A percentile compares a stretch with the other conserved stretches of the same genome.
Conservation (phyloP, 2,888 invertebrate genomes). For the Hecatera dysodea region DNA sequence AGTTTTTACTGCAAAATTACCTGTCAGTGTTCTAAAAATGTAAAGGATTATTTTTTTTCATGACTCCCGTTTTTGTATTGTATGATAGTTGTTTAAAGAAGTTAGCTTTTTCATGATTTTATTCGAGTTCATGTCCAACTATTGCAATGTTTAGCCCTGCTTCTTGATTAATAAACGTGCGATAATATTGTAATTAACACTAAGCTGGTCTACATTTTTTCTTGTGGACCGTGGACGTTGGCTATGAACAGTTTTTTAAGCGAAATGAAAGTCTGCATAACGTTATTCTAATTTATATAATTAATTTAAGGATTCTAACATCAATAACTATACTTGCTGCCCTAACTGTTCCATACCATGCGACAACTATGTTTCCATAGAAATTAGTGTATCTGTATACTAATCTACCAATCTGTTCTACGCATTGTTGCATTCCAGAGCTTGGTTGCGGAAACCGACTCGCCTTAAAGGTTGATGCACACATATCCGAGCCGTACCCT, state of each 20-base stretch:
- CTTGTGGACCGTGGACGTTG: neutral
- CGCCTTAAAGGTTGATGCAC: neutral
- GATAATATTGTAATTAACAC: conserved; percentile 23
- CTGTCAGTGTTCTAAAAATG: no score
- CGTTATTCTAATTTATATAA: neutral
- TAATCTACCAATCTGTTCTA: no score
- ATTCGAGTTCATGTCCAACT: conserved; percentile 21
- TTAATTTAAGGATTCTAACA: neutral
- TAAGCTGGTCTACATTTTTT: conserved; percentile 6
- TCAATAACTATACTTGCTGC: neutral
- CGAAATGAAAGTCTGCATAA: conserved; percentile 3
- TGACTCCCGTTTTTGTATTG: no score
- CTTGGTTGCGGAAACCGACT: no score
- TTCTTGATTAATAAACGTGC: neutral
- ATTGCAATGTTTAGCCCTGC: neutral
- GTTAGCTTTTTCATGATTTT: conserved; percentile 14
- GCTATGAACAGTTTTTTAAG: neutral
- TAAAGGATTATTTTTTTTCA: no score
- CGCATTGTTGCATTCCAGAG: neutral
- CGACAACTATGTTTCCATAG: no score
- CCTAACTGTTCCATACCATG: neutral
- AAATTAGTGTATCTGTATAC: no score
- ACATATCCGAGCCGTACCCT: no score
- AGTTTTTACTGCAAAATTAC: no score
- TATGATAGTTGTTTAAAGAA: neutral